Evolutionary conservation across 2,113 vertebrate species (phyloP), one percentile per base, ranked within the genome.

Genomic region (Rousettus leschenaultii): DNA sequence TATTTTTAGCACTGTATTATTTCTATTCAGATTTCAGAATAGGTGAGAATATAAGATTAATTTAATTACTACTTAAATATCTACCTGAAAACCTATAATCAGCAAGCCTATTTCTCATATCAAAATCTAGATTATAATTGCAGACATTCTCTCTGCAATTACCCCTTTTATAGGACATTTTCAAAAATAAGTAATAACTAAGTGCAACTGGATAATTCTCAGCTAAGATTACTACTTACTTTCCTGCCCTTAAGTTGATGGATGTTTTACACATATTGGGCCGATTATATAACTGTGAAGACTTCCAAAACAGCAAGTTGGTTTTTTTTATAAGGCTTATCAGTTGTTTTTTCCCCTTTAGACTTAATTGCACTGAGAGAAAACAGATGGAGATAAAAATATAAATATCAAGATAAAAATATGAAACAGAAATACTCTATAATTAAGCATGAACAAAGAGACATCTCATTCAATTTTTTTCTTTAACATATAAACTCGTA

Each of bases 161-260:
- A 96, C 35, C 5, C 70, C 0, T 28, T 92, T 89, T 75, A 68
- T 48, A 91, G 38, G 28, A 59, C 65, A 75, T 74, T 95, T 82
- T 91, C 74, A 78, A 98, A 97, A 96, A 59, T 65, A 78, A 71
- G 85, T 86, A 87, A 94, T 89, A n/a, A 95, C n/a, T 53, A 45
- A 83, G 35, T 70, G 1, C 55, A 94, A 95, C 73, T 22, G 28
- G 33, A 30, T 95, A 91, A 88, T 90, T 94, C 84, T 91, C 48
- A 70, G n/a, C n/a, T 91, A 93, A 33, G 5, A 61, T 65, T 89
- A 92, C 18, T 77, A 90, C 40, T 85, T 71, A 87, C 35, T 97
- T 74, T 78, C 86, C 59, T 87, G 40, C 4, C 35, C 2, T 40
- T 74, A 74, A 96, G 5, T 78, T 85, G 53, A 88, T 68, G 92